Percentiles rank a stretch among this genome's conserved stretches.
phyloP scores from a whole-genome alignment of 2,113 vertebrate species.

The Microtus pennsylvanicus region DNA sequence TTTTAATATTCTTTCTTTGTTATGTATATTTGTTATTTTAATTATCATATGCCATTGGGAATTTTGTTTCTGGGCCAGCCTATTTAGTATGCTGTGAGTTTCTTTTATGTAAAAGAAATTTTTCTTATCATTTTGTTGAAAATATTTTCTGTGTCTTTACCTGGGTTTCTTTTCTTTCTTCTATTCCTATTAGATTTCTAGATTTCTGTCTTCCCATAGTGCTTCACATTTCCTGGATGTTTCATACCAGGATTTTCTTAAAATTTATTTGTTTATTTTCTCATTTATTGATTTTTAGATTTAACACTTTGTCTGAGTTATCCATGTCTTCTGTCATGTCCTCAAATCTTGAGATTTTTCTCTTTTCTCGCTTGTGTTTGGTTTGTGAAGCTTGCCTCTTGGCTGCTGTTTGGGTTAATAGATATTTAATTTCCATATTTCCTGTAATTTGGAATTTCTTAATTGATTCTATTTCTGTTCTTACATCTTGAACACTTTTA shows the following conservation, averaged over 20 bases:
- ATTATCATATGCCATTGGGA: background rate
- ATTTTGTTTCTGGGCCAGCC: background rate
- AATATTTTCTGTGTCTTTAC: background rate
- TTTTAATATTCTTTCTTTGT: background rate
- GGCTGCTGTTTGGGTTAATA: background rate
- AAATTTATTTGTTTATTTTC: too few relatives aligned
- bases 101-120: background rate
- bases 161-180: background rate
- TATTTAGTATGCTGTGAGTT: background rate
- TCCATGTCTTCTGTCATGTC: background rate
- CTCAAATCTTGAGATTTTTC: background rate
- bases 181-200: background rate
- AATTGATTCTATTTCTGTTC: background rate
- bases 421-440: background rate
- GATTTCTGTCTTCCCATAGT: background rate
- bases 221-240: background rate
- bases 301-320: background rate
- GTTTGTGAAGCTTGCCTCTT: background rate
- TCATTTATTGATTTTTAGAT: background rate
- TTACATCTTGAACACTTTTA: background rate
- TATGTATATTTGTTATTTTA: background rate
- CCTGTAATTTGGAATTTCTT: background rate
- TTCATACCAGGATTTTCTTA: background rate
- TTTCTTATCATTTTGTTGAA: background rate
- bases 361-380: background rate